These are phyloP conservation scores for Promerops cafer DNA, from an alignment of 2,113 vertebrate genomes.

Conservation along the genomic window DNA sequence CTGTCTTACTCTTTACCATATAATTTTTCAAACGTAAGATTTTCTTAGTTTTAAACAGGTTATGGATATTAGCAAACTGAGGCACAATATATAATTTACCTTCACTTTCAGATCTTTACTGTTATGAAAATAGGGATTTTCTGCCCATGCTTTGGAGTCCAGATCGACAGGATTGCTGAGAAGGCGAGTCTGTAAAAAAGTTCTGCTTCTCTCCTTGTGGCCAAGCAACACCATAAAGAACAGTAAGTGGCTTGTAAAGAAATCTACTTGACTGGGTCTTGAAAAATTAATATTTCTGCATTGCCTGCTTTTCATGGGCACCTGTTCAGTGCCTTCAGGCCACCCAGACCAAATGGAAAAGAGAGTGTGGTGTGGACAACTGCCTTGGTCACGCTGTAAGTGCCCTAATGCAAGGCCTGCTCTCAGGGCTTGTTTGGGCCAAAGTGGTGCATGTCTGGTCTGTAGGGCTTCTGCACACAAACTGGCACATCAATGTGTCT, in stretches of 20 bases:
- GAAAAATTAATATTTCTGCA: neutral
- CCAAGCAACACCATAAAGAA: fast-evolving
- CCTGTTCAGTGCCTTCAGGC: neutral
- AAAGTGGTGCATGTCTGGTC: neutral
- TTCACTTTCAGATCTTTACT: neutral
- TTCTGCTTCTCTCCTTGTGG: neutral
- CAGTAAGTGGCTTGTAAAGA: neutral
- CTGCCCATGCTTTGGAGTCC: neutral
- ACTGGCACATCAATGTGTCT: neutral
- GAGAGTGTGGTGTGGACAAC: neutral
- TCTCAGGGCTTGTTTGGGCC: neutral
- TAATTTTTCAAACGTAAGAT: neutral
- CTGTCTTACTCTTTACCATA: fast-evolving
- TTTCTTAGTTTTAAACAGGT: neutral
- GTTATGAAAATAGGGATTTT: neutral
- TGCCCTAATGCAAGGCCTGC: neutral
- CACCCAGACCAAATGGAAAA: neutral
- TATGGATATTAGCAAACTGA: neutral
- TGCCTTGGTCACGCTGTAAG: neutral
- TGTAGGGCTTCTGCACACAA: neutral
- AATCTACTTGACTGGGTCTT: neutral
- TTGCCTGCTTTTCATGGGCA: neutral
- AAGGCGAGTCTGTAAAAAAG: neutral
- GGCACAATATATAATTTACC: neutral
- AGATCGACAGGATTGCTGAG: neutral